Evolutionary conservation across 92 coral and sea anemone species (phyloP).

Genomic region (Paragorgia papillata): DNA sequence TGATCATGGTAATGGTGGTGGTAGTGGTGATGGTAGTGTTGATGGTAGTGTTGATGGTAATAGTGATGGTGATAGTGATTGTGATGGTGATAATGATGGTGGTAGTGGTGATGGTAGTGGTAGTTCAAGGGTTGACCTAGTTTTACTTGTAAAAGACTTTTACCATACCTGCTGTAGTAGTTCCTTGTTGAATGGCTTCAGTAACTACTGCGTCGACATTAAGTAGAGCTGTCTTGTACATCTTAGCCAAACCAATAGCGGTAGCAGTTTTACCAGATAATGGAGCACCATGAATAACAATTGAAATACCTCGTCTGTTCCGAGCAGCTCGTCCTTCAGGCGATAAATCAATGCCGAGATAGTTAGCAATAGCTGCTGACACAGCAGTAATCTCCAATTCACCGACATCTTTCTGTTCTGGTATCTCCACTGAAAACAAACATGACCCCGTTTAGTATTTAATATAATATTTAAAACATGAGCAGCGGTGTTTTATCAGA

Average conservation of each 20-base stretch:
- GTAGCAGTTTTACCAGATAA: conserved; percentile 91
- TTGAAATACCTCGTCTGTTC: conserved; percentile 93
- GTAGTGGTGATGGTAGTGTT: no score
- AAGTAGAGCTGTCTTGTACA: conserved; percentile 83
- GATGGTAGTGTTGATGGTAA: no score
- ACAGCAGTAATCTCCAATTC: conserved; percentile 99
- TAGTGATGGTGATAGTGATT: no score
- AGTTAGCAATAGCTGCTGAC: conserved; percentile 97
- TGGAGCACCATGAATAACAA: conserved; percentile 91
- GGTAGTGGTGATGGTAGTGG: no score
- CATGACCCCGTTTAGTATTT: background rate
- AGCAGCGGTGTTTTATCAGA: no score
- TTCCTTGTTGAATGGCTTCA: conserved; percentile 88
- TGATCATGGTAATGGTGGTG: no score
- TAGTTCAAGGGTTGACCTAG: no score
- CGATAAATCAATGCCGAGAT: conserved; percentile 93
- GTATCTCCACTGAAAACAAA: background rate
- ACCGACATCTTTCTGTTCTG: conserved; percentile 74
- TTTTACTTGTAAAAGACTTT: no score
- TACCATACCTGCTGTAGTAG: conserved; percentile 79
- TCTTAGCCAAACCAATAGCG: conserved; percentile 79
- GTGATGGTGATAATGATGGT: no score
- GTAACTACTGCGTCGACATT: conserved; percentile 87
- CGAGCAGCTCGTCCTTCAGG: conserved; percentile 98
- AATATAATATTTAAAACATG: no score